phyloP scores from a whole-genome alignment of 2,888 invertebrate species.

The Bugula neritina region DNA sequence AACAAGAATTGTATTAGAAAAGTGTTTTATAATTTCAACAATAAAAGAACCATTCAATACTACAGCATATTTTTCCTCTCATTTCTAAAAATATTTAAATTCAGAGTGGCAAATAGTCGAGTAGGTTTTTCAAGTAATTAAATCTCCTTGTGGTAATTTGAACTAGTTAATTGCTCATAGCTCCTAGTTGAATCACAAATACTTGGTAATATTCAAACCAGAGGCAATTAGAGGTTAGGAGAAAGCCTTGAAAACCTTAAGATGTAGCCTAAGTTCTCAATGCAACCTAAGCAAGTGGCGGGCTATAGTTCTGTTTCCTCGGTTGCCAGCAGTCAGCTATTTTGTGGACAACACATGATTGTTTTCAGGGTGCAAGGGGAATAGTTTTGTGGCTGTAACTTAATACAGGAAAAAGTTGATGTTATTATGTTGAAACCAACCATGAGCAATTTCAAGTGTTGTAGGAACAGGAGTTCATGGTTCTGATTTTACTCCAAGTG shows the following conservation, averaged over 20 bases:
- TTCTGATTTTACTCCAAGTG: too few relatives aligned
- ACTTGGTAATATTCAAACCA: neutral
- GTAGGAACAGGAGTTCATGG: too few relatives aligned
- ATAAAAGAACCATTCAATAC: too few relatives aligned
- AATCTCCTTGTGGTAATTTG: neutral
- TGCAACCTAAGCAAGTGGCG: too few relatives aligned
- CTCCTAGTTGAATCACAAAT: neutral
- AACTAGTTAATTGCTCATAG: conserved; percentile 8
- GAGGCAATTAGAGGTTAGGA: conserved; percentile 11
- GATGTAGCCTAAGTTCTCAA: neutral
- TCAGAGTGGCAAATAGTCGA: neutral
- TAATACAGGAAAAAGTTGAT: neutral
- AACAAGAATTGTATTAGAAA: too few relatives aligned
- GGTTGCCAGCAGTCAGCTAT: too few relatives aligned
- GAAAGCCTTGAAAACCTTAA: neutral
- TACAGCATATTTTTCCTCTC: too few relatives aligned
- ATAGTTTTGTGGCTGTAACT: neutral
- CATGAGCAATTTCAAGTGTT: neutral
- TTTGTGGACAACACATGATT: neutral
- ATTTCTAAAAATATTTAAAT: neutral
- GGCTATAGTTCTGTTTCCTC: too few relatives aligned
- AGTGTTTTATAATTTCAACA: too few relatives aligned
- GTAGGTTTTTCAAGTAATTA: neutral
- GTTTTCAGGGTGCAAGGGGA: neutral
- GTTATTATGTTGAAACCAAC: neutral